Evolutionary conservation across 2,113 vertebrate species (phyloP).

Genomic region (Motacilla tschutschensis): DNA sequence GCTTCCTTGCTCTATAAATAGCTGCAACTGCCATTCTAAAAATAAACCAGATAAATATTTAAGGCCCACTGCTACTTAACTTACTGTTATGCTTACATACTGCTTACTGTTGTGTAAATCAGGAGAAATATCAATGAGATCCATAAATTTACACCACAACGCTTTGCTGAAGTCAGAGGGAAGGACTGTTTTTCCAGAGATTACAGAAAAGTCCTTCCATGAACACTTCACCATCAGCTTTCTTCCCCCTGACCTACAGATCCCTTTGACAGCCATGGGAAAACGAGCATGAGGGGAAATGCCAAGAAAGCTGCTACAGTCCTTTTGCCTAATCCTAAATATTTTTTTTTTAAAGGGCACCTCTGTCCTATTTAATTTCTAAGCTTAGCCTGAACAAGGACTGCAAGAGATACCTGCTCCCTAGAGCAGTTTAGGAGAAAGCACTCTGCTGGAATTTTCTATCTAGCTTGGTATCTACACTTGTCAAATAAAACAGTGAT

Average conservation of each 20-base stretch:
- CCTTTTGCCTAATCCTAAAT: not conserved
- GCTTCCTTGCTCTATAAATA: conserved; percentile 33
- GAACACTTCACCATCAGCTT: not conserved
- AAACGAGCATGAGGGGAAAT: not conserved
- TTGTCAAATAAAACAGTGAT: not conserved
- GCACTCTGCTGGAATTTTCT: not conserved
- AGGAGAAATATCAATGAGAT: not conserved
- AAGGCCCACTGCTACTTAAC: conserved; percentile 3
- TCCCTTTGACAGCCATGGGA: not conserved
- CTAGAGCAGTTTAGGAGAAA: not conserved
- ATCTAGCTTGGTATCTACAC: not conserved
- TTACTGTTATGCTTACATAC: not conserved
- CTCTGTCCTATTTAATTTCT: not conserved
- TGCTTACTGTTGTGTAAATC: not conserved
- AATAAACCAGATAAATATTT: conserved; percentile 44
- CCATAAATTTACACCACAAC: not conserved
- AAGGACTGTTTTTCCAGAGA: not conserved
- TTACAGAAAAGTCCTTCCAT: accelerated
- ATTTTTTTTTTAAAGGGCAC: not conserved
- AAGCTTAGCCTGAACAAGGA: not conserved
- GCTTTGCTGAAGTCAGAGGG: not conserved
- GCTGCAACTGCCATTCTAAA: conserved; percentile 7
- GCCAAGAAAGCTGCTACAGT: not conserved
- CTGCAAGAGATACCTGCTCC: not conserved
- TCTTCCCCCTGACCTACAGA: not conserved